Evolutionary conservation across 2,797 vertebrate genomes (phyloP), one percentile per base, ranked within the genome.

Genomic region (Micropoecilia bifurca): DNA sequence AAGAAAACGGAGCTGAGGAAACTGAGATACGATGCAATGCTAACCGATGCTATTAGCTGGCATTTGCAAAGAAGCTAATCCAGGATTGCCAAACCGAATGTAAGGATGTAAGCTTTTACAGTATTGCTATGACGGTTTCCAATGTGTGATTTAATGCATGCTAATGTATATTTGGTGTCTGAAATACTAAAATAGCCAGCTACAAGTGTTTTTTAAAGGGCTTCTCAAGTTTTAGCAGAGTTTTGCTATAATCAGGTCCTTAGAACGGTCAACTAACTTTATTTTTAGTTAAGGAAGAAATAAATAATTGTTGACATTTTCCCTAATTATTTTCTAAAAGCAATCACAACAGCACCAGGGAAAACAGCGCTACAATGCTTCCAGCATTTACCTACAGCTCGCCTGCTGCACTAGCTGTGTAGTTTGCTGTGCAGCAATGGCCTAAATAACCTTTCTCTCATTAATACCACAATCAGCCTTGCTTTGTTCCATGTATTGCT

Each of bases 391-490:
- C 25, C 73, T 50, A 18, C 53, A 55, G 55, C 73, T 33, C 47
- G 30, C 39, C 48, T 14, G 50, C 48, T 59, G n/a, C 18, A 61
- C 61, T 61, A 16, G 45, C 22, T 77, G 41, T 36, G 3, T 0
- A 69, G 43, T 76, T 68, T 57, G 75, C 71, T 75, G 33, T 53
- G 69, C 74, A 46, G 74, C 59, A 55, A 68, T 20, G 0, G 46
- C 66, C 61, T 48, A 73, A 74, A 10, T 0, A 18, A 68, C 6
- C 12, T 84, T 80, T 59, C 36, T 75, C 30, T n/a, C 57, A 25
- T 78, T 82, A 91, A 90, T 3, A 59, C 2, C 80, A 30, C 71
- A 77, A 83, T 87, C 77, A 78, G 43, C 6, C 6, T n/a, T 28
- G 2, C 13, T 45, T 75, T 43, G 3, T 73, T 75, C 73, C 73